Percentiles rank a stretch among this genome's conserved stretches.
phyloP scores from a whole-genome alignment of 2,113 vertebrate genomes.

The Gambusia holbrooki region DNA sequence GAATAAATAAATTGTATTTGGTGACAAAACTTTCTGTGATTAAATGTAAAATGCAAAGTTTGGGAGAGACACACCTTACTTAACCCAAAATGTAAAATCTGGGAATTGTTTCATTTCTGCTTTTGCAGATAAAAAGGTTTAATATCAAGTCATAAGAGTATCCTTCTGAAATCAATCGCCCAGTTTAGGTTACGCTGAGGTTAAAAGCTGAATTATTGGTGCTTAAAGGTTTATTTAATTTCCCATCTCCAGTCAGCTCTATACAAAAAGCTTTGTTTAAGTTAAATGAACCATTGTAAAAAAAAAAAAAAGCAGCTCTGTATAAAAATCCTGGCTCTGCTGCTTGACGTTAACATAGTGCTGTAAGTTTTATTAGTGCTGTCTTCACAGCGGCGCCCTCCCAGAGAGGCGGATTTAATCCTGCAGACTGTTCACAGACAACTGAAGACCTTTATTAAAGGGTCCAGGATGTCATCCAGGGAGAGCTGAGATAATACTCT shows the following conservation, averaged over 20 bases:
- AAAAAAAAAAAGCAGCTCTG: not conserved
- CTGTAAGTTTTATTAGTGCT: conserved; percentile 2
- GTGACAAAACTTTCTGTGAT: too few relatives aligned
- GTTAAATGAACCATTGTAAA: conserved; percentile 2
- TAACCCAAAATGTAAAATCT: too few relatives aligned
- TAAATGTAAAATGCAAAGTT: too few relatives aligned
- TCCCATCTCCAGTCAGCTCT: not conserved
- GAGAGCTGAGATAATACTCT: conserved; percentile 22
- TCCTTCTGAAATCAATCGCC: too few relatives aligned
- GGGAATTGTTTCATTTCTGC: too few relatives aligned
- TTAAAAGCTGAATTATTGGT: not conserved
- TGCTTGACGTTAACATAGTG: not conserved
- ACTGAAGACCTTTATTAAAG: conserved; percentile 16
- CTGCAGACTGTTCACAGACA: not conserved
- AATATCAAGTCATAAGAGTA: too few relatives aligned
- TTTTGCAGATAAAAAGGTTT: too few relatives aligned
- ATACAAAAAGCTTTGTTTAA: not conserved
- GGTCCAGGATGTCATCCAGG: conserved; percentile 17
- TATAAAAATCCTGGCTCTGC: not conserved
- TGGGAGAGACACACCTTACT: too few relatives aligned
- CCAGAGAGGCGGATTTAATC: not conserved
- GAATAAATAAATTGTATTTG: too few relatives aligned
- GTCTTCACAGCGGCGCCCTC: not conserved
- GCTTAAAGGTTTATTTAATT: not conserved
- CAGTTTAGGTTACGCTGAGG: not conserved